phyloP scores from a whole-genome alignment of 2,113 vertebrate species.

The Alligator sinensis region DNA sequence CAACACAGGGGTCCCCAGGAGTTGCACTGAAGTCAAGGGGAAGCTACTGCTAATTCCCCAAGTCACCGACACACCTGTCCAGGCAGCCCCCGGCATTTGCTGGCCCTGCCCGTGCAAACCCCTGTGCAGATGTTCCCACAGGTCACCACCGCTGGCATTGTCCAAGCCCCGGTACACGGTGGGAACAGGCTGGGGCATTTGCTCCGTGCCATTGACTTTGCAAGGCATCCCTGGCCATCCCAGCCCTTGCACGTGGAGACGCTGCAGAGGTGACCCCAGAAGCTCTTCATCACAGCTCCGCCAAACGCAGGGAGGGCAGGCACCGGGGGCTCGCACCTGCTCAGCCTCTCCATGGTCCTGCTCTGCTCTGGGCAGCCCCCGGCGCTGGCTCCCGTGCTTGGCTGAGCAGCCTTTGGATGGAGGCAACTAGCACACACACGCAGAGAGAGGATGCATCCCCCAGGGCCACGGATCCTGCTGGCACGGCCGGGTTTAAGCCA shows the following conservation, averaged over 20 bases:
- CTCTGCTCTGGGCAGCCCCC: not conserved
- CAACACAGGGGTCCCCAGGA: too few species aligned
- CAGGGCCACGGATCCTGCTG: too few species aligned
- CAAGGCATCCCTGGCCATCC: constrained; percentile 25
- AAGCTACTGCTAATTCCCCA: too few species aligned
- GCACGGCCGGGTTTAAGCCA: too few species aligned
- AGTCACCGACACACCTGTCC: too few species aligned
- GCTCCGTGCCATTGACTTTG: constrained; percentile 49
- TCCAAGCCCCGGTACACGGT: not conserved
- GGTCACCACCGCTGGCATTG: not conserved
- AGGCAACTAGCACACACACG: too few species aligned
- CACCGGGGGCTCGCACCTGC: too few species aligned
- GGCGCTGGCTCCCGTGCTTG: not conserved
- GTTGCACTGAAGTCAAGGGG: too few species aligned
- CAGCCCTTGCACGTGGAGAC: not conserved
- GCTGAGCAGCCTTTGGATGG: too few species aligned
- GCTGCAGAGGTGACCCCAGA: constrained; percentile 10
- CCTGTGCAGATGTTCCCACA: not conserved
- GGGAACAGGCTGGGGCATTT: constrained; percentile 56
- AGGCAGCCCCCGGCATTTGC: too few species aligned
- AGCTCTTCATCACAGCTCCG: not conserved
- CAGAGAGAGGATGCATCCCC: too few species aligned
- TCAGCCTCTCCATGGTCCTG: not conserved
- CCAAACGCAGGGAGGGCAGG: not conserved
- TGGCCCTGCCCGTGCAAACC: too few species aligned